Conservation (phyloP, 2,888 invertebrate genomes). For the Dryadula phaetusa region DNA sequence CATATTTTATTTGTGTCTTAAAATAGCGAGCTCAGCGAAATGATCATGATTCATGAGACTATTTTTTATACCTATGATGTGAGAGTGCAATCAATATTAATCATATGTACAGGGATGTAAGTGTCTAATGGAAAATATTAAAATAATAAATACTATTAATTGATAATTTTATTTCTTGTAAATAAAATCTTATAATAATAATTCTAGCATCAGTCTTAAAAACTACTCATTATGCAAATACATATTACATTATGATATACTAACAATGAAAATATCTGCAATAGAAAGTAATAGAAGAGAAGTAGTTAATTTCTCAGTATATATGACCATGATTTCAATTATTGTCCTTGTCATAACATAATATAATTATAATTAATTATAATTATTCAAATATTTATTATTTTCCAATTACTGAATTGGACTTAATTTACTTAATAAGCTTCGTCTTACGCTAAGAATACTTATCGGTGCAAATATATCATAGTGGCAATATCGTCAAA, state of each 20-base stretch:
- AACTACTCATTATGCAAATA: slow-evolving; percentile 28
- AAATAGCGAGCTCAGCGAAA: background rate
- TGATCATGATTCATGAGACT: background rate
- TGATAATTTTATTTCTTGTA: slow-evolving; percentile 17
- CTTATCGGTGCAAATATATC: slow-evolving; percentile 31
- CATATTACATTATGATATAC: background rate
- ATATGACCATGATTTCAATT: background rate
- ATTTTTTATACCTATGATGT: no score
- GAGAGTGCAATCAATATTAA: no score
- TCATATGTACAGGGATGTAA: no score
- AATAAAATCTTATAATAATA: slow-evolving; percentile 25
- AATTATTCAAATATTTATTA: background rate
- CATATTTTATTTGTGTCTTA: background rate
- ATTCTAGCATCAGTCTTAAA: slow-evolving; percentile 41
- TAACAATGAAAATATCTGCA: background rate
- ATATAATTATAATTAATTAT: background rate
- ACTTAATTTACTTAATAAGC: slow-evolving; percentile 24
- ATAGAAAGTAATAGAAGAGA: no score
- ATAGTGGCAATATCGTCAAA: background rate
- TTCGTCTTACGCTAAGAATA: slow-evolving; percentile 30
- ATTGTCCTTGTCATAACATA: background rate
- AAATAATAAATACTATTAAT: slow-evolving; percentile 2
- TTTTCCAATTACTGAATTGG: background rate
- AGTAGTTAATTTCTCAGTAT: no score
- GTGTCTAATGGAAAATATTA: background rate